Percentiles rank a stretch among this genome's conserved stretches.
These are phyloP conservation scores for Lysiphlebus fabarum DNA, from an alignment of 1,140 invertebrate species.

Conservation along the genomic window DNA sequence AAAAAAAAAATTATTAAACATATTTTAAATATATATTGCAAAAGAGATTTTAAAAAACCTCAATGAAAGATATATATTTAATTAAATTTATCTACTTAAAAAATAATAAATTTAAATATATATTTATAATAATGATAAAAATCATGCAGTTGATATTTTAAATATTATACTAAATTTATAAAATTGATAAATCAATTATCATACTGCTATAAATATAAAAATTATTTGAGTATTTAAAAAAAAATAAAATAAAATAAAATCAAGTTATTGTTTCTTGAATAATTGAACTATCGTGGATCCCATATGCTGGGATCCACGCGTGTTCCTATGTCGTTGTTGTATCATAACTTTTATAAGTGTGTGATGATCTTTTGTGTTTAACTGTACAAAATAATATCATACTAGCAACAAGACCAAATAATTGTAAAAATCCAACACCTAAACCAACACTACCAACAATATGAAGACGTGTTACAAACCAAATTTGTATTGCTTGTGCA, in stretches of 20 bases:
- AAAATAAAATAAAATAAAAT: conserved; percentile 11
- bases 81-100: too few relatives aligned
- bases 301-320: conserved; percentile 32
- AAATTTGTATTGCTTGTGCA: conserved; percentile 64
- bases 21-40: too few relatives aligned
- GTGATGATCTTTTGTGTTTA: conserved; percentile 66
- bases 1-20: too few relatives aligned
- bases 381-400: conserved; percentile 76
- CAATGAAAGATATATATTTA: too few relatives aligned
- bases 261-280: conserved; percentile 27
- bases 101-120: too few relatives aligned
- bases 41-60: too few relatives aligned
- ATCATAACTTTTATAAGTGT: conserved; percentile 67
- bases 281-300: conserved; percentile 28
- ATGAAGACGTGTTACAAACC: conserved; percentile 67
- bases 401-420: conserved; percentile 72
- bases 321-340: conserved; percentile 56
- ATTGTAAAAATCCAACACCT: conserved; percentile 66
- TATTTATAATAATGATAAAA: too few relatives aligned
- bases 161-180: too few relatives aligned
- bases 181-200: too few relatives aligned
- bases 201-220: too few relatives aligned
- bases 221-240: too few relatives aligned
- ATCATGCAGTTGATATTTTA: too few relatives aligned
- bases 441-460: conserved; percentile 69